A percentile compares a stretch with the other conserved stretches of the same genome.
phyloP scores from a whole-genome alignment of 2,113 vertebrate genomes.

The Camelus dromedarius region DNA sequence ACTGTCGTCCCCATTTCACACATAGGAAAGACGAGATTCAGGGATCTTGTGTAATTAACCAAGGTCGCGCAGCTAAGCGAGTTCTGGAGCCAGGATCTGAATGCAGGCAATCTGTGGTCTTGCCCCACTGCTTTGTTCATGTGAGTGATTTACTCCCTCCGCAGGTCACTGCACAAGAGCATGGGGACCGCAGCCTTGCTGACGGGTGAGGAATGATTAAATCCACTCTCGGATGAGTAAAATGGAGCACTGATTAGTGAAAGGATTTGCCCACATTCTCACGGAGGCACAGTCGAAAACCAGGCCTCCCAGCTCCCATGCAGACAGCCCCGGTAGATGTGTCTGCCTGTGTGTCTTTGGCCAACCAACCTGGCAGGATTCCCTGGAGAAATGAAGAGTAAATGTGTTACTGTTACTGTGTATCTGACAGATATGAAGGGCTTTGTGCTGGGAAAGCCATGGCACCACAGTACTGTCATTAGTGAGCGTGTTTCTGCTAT shows the following conservation, averaged over 20 bases:
- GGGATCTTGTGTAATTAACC: neutral
- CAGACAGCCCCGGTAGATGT: neutral
- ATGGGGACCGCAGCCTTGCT: neutral
- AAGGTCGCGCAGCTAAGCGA: neutral
- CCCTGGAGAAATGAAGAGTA: neutral
- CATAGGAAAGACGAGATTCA: neutral
- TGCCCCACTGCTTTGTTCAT: accelerated
- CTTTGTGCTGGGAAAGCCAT: neutral
- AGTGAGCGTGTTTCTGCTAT: neutral
- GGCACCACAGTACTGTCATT: accelerated
- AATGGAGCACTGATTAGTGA: neutral
- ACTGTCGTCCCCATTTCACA: neutral
- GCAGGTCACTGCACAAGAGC: neutral
- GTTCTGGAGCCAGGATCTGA: neutral
- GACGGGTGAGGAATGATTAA: neutral
- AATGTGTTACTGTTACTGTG: accelerated
- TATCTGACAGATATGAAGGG: neutral
- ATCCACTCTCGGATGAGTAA: neutral
- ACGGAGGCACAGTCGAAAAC: neutral
- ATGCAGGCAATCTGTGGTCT: neutral
- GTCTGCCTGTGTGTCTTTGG: neutral
- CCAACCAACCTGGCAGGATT: neutral
- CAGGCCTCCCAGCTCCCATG: neutral
- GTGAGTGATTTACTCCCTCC: accelerated
- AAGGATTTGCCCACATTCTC: neutral